Evolutionary conservation across 2,113 vertebrate genomes (phyloP).

Genomic region (Archilochus colubris): DNA sequence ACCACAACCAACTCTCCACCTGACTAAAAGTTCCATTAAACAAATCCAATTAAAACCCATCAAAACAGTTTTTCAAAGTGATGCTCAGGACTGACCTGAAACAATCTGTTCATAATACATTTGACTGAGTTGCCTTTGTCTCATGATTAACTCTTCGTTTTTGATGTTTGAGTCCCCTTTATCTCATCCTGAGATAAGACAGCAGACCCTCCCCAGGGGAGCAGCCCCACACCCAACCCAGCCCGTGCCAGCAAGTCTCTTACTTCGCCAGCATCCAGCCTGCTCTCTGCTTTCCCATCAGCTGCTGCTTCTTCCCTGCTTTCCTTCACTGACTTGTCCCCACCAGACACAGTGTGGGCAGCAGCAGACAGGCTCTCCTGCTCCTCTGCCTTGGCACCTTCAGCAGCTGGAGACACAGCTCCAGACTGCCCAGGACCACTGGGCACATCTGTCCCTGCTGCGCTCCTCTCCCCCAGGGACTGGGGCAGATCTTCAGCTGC

Average conservation of each 20-base stretch:
- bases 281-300: not conserved
- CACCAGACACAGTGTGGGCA: not conserved
- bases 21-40: too few species aligned
- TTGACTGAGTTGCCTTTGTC: too few species aligned
- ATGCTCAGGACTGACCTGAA: too few species aligned
- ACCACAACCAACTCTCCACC: too few species aligned
- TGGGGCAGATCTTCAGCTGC: not conserved
- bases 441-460: not conserved
- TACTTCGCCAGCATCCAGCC: constrained; percentile 48
- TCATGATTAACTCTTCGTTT: too few species aligned
- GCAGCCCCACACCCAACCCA: not conserved
- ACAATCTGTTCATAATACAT: too few species aligned
- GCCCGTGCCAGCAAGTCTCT: not conserved
- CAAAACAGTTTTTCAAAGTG: too few species aligned
- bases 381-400: not conserved
- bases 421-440: not conserved
- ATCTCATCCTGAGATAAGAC: too few species aligned
- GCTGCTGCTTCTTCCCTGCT: constrained; percentile 27
- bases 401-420: not conserved
- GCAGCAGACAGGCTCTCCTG: not conserved
- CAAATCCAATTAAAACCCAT: too few species aligned
- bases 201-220: too few species aligned
- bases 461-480: not conserved
- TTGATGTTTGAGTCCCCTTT: too few species aligned
- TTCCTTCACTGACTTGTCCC: not conserved